Conservation (phyloP, 92 coral and sea anemone genomes). For the Ricordea florida region DNA sequence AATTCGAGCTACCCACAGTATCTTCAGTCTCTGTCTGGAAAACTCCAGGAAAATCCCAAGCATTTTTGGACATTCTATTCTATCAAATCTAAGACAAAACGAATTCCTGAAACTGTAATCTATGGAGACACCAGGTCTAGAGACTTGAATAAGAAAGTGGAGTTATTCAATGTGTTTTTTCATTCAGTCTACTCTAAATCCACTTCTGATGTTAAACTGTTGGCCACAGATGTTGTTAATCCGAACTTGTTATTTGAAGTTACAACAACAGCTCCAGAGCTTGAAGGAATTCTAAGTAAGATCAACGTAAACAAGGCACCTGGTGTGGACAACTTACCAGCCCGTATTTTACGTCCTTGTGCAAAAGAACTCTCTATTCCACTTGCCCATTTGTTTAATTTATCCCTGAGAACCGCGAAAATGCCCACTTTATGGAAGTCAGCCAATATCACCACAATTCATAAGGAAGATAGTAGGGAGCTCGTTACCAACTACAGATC, state of each 20-base stretch:
- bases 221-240: slow-evolving; percentile 11
- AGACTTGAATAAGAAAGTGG: slow-evolving; percentile 6
- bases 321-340: slow-evolving; percentile 1
- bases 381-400: slow-evolving; percentile 8
- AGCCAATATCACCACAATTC: not conserved
- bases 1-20: not conserved
- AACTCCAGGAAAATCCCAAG: too few species aligned
- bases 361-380: not conserved
- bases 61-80: too few species aligned
- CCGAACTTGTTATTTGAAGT: slow-evolving; percentile 1
- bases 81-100: too few species aligned
- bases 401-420: not conserved
- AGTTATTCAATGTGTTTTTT: slow-evolving; percentile 28
- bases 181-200: slow-evolving; percentile 4
- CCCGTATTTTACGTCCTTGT: not conserved
- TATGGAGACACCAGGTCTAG: not conserved
- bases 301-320: not conserved
- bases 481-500: slow-evolving; percentile 6
- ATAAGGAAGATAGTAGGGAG: slow-evolving; percentile 10
- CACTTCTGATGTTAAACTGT: not conserved
- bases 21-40: not conserved
- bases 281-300: not conserved
- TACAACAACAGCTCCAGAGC: not conserved
- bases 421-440: not conserved
- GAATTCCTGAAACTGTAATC: slow-evolving; percentile 30